Conservation (phyloP, 2,113 vertebrate species). For the Nycticebus coucang region DNA sequence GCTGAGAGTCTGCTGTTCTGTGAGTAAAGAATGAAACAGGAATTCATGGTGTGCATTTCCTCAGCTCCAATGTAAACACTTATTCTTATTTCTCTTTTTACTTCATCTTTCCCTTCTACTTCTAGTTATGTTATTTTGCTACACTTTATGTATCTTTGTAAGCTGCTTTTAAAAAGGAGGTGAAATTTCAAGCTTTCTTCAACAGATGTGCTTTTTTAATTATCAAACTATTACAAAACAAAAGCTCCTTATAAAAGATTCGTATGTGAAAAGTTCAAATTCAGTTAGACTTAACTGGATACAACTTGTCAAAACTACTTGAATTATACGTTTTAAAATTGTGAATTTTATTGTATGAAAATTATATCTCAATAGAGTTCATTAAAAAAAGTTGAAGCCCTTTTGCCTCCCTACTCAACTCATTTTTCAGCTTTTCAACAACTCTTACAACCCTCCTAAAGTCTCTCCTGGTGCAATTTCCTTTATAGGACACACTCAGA, state of each 20-base stretch:
- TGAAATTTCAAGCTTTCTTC: conserved; percentile 22
- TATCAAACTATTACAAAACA: conserved; percentile 32
- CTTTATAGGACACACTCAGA: background rate
- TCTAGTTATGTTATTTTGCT: background rate
- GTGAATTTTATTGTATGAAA: conserved; percentile 22
- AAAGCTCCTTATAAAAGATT: conserved; percentile 2
- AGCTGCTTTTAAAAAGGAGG: background rate
- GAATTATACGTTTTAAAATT: background rate
- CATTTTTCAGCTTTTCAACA: background rate
- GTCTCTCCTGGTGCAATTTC: background rate
- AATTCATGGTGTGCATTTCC: background rate
- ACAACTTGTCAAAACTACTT: background rate
- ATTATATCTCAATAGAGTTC: background rate
- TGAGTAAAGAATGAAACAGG: background rate
- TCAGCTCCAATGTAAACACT: background rate
- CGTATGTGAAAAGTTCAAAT: background rate
- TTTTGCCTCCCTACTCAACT: background rate
- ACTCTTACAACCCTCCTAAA: conserved; percentile 24
- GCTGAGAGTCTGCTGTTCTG: background rate
- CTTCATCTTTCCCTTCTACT: background rate
- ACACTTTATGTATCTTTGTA: background rate
- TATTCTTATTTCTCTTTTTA: background rate
- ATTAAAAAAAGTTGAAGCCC: background rate
- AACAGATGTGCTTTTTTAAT: background rate
- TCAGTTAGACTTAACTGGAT: background rate